These are phyloP conservation scores for Automeris io DNA, from an alignment of 2,888 invertebrate species.

Conservation along the genomic window DNA sequence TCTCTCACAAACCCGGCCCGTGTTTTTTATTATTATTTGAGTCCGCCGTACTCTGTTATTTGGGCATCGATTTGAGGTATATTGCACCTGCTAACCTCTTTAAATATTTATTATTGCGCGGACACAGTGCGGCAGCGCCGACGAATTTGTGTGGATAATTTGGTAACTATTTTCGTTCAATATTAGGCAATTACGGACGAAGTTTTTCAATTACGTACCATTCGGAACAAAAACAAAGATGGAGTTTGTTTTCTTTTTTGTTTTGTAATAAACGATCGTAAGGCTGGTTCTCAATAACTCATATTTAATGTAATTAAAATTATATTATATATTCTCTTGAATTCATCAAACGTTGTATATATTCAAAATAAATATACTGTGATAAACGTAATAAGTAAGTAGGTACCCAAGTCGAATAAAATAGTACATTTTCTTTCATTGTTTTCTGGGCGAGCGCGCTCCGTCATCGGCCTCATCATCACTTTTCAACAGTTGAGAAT, in stretches of 20 bases:
- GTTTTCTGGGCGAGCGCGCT: too few species aligned
- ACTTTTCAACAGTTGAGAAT: too few species aligned
- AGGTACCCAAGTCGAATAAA: too few species aligned
- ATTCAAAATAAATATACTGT: too few species aligned
- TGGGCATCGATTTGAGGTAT: conserved; percentile 58
- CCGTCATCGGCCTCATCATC: too few species aligned
- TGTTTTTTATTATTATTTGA: conserved; percentile 51
- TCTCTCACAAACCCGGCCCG: conserved; percentile 36
- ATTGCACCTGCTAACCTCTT: conserved; percentile 67
- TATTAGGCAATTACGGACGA: conserved; percentile 25
- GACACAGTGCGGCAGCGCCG: conserved; percentile 37
- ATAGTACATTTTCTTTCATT: too few species aligned
- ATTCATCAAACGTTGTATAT: too few species aligned
- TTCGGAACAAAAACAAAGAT: neutral
- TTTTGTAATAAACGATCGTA: too few species aligned
- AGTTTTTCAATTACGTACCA: conserved; percentile 21
- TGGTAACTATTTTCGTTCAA: conserved; percentile 34
- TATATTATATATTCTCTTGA: too few species aligned
- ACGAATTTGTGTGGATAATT: conserved; percentile 38
- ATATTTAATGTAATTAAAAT: too few species aligned
- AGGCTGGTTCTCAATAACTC: too few species aligned
- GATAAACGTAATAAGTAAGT: too few species aligned
- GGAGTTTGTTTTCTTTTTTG: conserved; percentile 1
- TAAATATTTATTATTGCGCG: conserved; percentile 63
- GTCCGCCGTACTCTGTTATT: conserved; percentile 55